phyloP scores from a whole-genome alignment of 2,797 vertebrate genomes.

The Microctenopoma stevenorrisi region DNA sequence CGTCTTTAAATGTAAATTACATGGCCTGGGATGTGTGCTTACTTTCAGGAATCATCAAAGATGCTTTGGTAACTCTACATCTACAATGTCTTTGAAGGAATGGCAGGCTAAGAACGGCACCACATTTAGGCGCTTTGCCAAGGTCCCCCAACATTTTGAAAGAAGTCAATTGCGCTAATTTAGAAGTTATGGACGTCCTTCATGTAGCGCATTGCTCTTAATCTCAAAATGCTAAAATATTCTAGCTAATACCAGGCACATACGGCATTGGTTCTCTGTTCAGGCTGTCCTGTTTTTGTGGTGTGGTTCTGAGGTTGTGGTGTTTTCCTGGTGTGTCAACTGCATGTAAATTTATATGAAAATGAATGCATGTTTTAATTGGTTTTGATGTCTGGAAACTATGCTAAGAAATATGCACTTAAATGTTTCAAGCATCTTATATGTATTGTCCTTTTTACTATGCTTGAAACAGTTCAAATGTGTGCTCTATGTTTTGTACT shows the following conservation, averaged over 20 bases:
- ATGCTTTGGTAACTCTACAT: conserved; percentile 20
- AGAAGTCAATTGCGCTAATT: conserved; percentile 15
- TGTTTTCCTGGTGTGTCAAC: conserved; percentile 1
- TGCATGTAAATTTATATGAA: conserved; percentile 1
- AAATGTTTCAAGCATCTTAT: conserved; percentile 1
- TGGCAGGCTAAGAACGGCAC: conserved; percentile 70
- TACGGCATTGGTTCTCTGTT: too few relatives aligned
- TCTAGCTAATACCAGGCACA: too few relatives aligned
- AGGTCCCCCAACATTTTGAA: conserved; percentile 72
- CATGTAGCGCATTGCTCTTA: neutral
- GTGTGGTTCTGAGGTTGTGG: neutral
- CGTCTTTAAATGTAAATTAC: neutral
- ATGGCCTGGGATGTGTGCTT: neutral
- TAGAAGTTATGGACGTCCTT: neutral
- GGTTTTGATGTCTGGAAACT: conserved; percentile 1
- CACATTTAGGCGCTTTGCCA: conserved; percentile 71
- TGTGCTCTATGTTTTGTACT: conserved; percentile 2
- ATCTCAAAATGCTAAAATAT: neutral
- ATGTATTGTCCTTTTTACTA: neutral
- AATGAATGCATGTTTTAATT: conserved; percentile 26
- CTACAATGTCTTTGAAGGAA: conserved; percentile 61
- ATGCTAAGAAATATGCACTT: neutral
- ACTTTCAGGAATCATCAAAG: conserved; percentile 81
- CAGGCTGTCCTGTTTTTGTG: neutral
- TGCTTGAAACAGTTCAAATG: conserved; percentile 26